Conservation (phyloP, 23 tunicate genomes). For the Styela clava region DNA sequence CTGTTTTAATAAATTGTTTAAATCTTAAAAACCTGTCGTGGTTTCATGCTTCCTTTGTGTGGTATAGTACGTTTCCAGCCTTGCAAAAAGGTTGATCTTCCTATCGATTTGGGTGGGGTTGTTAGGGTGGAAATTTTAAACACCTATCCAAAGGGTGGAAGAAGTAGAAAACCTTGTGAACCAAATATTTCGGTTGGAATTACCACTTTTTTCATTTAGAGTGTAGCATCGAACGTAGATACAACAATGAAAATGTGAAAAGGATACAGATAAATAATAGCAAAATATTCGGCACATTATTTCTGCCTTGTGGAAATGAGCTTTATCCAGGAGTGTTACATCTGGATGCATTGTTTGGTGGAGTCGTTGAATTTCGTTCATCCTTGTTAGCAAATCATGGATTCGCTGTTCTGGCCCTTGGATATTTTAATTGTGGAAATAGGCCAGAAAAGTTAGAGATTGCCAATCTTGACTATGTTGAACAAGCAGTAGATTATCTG, state of each 20-base stretch:
- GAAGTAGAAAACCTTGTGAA: too few relatives aligned
- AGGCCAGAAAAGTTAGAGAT: not conserved
- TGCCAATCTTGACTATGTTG: not conserved
- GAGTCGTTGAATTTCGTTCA: not conserved
- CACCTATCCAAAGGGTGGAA: too few relatives aligned
- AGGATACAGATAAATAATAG: not conserved
- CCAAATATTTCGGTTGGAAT: too few relatives aligned
- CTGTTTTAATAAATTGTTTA: too few relatives aligned
- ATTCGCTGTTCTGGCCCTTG: not conserved
- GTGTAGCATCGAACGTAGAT: not conserved
- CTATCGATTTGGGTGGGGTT: too few relatives aligned
- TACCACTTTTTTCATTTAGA: too few relatives aligned
- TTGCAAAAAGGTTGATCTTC: too few relatives aligned
- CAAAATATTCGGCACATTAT: not conserved
- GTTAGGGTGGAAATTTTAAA: too few relatives aligned
- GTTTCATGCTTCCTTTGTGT: too few relatives aligned
- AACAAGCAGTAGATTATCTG: not conserved
- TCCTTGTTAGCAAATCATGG: not conserved
- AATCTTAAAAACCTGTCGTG: too few relatives aligned
- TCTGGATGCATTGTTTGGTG: not conserved
- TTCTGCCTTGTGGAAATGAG: not conserved
- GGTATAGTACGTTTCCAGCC: too few relatives aligned
- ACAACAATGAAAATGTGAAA: not conserved
- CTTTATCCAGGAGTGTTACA: not conserved
- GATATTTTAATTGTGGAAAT: not conserved